phyloP scores from a whole-genome alignment of 1,140 invertebrate genomes.

The Brachionus asplanchnoidis region DNA sequence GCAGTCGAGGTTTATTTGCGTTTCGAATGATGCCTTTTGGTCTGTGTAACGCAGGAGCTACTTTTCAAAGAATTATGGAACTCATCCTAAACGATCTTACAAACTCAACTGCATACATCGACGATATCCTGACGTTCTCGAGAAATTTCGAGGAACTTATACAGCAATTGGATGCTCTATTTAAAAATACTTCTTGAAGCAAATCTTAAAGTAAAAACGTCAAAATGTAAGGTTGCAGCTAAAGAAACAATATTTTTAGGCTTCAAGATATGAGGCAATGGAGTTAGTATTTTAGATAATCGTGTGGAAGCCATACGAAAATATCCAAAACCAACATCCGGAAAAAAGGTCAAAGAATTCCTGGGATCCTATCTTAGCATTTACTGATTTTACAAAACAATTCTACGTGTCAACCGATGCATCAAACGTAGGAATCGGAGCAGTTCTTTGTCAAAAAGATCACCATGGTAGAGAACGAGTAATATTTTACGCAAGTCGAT shows the following conservation, averaged over 20 bases:
- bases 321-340: no score
- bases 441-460: slow-evolving; percentile 9
- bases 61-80: slow-evolving; percentile 60
- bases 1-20: slow-evolving; percentile 45
- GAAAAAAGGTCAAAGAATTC: no score
- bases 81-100: neutral
- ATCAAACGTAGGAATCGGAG: slow-evolving; percentile 17
- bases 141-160: slow-evolving; percentile 44
- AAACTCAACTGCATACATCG: neutral
- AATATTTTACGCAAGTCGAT: slow-evolving; percentile 13
- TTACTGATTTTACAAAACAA: no score
- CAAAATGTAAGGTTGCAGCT: no score
- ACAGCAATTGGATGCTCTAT: slow-evolving; percentile 48
- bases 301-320: no score
- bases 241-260: no score
- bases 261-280: no score
- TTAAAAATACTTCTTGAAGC: slow-evolving; percentile 48
- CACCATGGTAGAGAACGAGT: neutral
- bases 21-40: slow-evolving; percentile 58
- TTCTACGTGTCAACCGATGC: neutral
- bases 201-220: neutral
- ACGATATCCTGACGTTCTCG: neutral
- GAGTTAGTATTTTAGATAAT: no score
- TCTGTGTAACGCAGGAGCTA: slow-evolving; percentile 52
- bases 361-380: no score